Evolutionary conservation across 1,140 invertebrate species (phyloP).

Genomic region (Diuraphis noxia): DNA sequence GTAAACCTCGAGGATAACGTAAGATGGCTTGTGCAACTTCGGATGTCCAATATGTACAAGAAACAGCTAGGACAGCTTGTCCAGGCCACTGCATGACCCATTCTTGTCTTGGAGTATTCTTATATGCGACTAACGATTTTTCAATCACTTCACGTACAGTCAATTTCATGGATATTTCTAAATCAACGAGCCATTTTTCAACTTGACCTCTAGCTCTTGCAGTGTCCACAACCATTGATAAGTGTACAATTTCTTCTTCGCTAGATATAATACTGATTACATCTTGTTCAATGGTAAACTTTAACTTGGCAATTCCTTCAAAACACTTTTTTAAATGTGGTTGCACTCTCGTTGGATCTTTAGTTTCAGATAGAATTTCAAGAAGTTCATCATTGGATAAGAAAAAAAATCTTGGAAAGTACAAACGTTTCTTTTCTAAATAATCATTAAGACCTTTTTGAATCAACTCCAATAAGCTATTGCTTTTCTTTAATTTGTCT

Average conservation of each 20-base stretch:
- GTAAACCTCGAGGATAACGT: constrained; percentile 63
- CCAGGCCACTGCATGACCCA: constrained; percentile 91
- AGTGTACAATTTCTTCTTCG: constrained; percentile 80
- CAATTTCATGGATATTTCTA: constrained; percentile 89
- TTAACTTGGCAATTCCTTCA: constrained; percentile 84
- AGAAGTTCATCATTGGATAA: constrained; percentile 94
- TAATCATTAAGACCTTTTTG: constrained; percentile 93
- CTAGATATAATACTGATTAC: constrained; percentile 88
- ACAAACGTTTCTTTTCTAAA: constrained; percentile 92
- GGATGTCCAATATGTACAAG: constrained; percentile 86
- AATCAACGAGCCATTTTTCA: constrained; percentile 93
- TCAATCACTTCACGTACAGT: constrained; percentile 69
- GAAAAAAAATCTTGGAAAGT: constrained; percentile 96
- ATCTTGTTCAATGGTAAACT: constrained; percentile 83
- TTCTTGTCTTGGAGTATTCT: constrained; percentile 66
- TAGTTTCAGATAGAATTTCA: constrained; percentile 95
- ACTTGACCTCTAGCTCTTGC: constrained; percentile 89
- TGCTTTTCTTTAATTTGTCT: constrained; percentile 87
- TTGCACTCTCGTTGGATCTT: constrained; percentile 94
- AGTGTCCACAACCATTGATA: constrained; percentile 83
- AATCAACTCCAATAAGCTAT: constrained; percentile 82
- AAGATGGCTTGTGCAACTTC: constrained; percentile 77
- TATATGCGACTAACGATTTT: constrained; percentile 70
- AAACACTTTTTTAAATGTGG: constrained; percentile 98
- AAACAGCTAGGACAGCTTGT: constrained; percentile 84